Conservation (phyloP, 2,888 invertebrate species). For the Pseudolycoriella hygida region DNA sequence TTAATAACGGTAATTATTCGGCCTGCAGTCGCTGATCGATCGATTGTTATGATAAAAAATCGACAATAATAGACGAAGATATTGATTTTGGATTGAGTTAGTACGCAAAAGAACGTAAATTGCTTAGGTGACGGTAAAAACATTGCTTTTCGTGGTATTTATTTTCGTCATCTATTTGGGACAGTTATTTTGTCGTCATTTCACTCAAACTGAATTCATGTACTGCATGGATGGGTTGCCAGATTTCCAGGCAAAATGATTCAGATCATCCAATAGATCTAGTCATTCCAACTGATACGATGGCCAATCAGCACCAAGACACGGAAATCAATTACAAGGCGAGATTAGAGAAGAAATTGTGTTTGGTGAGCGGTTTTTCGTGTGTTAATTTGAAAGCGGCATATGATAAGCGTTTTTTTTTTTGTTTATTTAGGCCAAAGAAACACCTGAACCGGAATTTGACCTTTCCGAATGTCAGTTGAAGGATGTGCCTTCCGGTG, state of each 20-base stretch:
- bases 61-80: too few relatives aligned
- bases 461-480: slow-evolving; percentile 66
- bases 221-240: slow-evolving; percentile 16
- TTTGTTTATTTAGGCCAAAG: slow-evolving; percentile 29
- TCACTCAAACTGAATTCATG: background rate
- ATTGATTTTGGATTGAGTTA: too few relatives aligned
- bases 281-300: too few relatives aligned
- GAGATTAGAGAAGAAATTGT: slow-evolving; percentile 17
- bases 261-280: background rate
- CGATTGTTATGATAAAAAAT: too few relatives aligned
- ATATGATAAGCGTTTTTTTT: background rate
- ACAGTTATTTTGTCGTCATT: too few relatives aligned
- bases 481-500: slow-evolving; percentile 53
- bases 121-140: too few relatives aligned
- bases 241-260: slow-evolving; percentile 15
- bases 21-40: too few relatives aligned
- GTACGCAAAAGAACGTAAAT: too few relatives aligned
- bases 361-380: slow-evolving; percentile 13
- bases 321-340: slow-evolving; percentile 16
- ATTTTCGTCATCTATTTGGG: too few relatives aligned
- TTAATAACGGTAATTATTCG: too few relatives aligned
- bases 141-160: too few relatives aligned
- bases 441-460: slow-evolving; percentile 65
- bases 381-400: background rate
- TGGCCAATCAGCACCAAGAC: background rate